Conservation (phyloP, 2,113 vertebrate genomes). For the Tiliqua scincoides region DNA sequence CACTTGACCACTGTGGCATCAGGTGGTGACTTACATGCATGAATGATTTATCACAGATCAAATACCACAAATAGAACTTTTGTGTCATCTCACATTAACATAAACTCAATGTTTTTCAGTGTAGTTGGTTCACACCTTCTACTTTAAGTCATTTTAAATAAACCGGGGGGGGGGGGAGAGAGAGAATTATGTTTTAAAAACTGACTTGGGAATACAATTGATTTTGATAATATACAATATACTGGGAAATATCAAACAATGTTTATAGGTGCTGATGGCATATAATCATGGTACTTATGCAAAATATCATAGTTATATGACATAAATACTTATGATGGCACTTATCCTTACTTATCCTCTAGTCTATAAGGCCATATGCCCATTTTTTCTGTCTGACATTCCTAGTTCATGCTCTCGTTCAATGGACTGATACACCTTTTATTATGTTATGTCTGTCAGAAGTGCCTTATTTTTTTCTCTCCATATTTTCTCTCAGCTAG, state of each 20-base stretch:
- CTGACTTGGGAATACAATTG: background rate
- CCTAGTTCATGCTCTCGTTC: background rate
- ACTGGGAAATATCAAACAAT: background rate
- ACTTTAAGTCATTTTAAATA: background rate
- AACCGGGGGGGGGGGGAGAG: background rate
- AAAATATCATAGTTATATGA: no score
- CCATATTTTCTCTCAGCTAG: constrained; percentile 58
- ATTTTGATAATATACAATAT: background rate
- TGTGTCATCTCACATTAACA: background rate
- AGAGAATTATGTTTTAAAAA: no score
- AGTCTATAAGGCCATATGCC: constrained; percentile 10
- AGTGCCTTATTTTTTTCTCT: constrained; percentile 38
- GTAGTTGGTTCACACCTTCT: background rate
- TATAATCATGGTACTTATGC: background rate
- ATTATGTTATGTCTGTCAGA: background rate
- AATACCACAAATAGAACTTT: background rate
- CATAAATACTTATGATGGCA: constrained; percentile 12
- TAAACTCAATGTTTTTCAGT: background rate
- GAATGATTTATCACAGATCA: background rate
- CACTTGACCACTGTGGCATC: background rate
- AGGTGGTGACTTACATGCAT: background rate
- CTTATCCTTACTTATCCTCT: no score
- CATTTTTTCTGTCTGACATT: background rate
- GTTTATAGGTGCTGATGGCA: background rate
- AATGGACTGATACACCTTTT: background rate